Base-by-base conservation (phyloP, 2,113 vertebrate genomes). In the Festucalex cinctus region DNA sequence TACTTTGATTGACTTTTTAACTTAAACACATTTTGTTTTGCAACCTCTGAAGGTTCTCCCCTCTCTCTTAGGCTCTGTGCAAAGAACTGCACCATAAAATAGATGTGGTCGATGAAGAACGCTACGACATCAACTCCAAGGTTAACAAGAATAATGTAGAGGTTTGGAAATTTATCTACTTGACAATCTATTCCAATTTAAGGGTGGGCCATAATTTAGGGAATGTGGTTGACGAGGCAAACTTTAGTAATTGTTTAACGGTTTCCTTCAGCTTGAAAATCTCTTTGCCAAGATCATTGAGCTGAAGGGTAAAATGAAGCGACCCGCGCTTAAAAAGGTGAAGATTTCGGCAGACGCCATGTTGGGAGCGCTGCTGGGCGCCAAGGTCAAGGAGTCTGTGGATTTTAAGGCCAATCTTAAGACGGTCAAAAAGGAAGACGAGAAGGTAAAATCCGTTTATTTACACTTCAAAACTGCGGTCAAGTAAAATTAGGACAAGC, bases 261-360 rank as follows among this genome's bases (percentile, higher is more conserved):
- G 10, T 54, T 24, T 54, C 24, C 22, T 26, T 54, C 51, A 54
- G 51, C 51, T 54, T 24, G 51, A 54, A 13, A 54, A 54, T 26
- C 80, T 93, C 63, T 80, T 82, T 63, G 86, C 88, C 73, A 93
- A 94, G 81, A 90, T 93, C 70, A 83, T 70, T 77, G 91, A 93
- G 67, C 54, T 93, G 66, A 92, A 91, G 80, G 93, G 92, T 32
- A 93, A 93, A 82, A 90, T 93, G 90, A 94, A 93, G 81, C 87
- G 92, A 59, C 92, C 92, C 20, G 83, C 81, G 28, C 88, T 93
- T 71, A 91, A 56, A 73, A 90, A 90, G 76, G 92, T 93, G 39
- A 86, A 90, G 63, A 90, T 93, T 46, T 93, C 91, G 2, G 90
- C 92, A 16, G 91, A 93, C 12, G 92, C 92, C 79, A 92, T 93